Base-by-base conservation (phyloP, 2,888 invertebrate genomes). In the Mechanitis mazaeus region DNA sequence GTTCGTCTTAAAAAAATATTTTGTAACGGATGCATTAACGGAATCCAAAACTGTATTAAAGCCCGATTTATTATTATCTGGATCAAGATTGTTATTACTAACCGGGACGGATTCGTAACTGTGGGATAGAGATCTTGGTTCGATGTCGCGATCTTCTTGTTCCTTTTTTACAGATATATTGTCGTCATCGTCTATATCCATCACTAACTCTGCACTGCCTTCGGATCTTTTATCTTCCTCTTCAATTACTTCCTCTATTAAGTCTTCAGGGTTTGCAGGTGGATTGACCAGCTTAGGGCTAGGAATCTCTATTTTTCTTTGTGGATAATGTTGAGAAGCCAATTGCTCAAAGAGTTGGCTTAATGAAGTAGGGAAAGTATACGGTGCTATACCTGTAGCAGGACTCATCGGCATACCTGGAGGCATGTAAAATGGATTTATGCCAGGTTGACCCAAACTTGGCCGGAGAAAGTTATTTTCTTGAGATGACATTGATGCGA, bases 31-130 rank as follows among this genome's bases (percentile, higher is more conserved):
- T 12, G 94, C 85, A 78, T 93, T 94, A 12, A 95, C 94, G 9
- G 94, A 94, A 77, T 95, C 94, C 70, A 94, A 83, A 71, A 95
- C 93, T 61, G 93, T 91, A 76, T 95, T 93, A 47, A 95, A 94
- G 47, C 92, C 92, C 68, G 93, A 91, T 61, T 93, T 87, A 65
- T 92, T 92, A 54, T 88, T 88, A 64, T 90, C 90, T 42, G 75
- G 71, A 60, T 78, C 80, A 59, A 78, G 71, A 50, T 71, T 71
- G 66, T 80, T 81, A 68, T 82, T 82, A 69, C 82, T 79, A 71
- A 78, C 69, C 50, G 80, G 81, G 78, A 83, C 81, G 78, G 85
- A 81, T 63, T 85, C 76, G 62, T 77, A 84, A 70, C 74, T 77
- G 56, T 68, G 79, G 66, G 73, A 71, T 31, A 76, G 78, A 58